phyloP scores from a whole-genome alignment of 53 echinoderm and acorn worm genomes.

The Antedon mediterranea region DNA sequence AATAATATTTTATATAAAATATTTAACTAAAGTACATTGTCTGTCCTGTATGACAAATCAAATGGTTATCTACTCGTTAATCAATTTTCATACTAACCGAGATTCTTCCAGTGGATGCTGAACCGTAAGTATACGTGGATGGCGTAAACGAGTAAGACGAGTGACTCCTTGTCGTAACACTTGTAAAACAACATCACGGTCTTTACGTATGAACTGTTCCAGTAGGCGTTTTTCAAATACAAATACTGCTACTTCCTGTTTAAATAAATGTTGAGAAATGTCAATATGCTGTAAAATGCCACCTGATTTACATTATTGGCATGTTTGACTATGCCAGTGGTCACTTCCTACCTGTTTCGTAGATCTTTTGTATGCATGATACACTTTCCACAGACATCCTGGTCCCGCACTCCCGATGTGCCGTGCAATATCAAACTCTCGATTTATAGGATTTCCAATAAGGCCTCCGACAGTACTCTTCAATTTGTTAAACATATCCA shows the following conservation, averaged over 20 bases:
- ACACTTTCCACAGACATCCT: constrained; percentile 81
- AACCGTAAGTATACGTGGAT: constrained; percentile 68
- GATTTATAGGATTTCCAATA: constrained; percentile 76
- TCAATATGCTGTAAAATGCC: neutral
- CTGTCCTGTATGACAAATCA: too few species aligned
- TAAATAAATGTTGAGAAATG: neutral
- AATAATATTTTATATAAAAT: too few species aligned
- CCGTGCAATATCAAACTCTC: constrained; percentile 69
- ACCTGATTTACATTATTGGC: too few species aligned
- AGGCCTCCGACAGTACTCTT: constrained; percentile 89
- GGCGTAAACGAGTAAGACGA: constrained; percentile 64
- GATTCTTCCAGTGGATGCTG: constrained; percentile 90
- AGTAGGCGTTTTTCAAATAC: constrained; percentile 76
- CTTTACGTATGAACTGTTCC: constrained; percentile 42
- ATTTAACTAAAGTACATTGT: too few species aligned
- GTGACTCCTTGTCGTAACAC: constrained; percentile 49
- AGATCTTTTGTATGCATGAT: constrained; percentile 64
- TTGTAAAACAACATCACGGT: constrained; percentile 57
- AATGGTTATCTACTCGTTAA: too few species aligned
- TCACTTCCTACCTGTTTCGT: constrained; percentile 76
- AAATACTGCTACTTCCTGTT: constrained; percentile 67
- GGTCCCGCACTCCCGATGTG: constrained; percentile 77
- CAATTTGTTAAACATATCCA: constrained; percentile 80
- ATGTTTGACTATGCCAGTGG: too few species aligned
- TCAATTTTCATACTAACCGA: constrained; percentile 38